Conservation (phyloP, 2,113 vertebrate genomes). For the Nycticebus coucang region DNA sequence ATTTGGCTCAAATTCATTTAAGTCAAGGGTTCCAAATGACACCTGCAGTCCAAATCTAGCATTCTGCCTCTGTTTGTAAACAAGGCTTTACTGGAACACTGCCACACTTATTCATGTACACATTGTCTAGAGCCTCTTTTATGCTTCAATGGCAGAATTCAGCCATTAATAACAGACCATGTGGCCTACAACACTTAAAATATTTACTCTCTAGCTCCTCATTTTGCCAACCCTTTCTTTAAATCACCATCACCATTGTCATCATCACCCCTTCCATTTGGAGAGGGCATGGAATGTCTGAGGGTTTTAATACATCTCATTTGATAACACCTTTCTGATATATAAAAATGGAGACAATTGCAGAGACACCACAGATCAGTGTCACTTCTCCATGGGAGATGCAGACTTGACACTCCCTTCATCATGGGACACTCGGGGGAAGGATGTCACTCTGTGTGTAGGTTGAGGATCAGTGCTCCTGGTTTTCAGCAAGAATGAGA, state of each 20-base stretch:
- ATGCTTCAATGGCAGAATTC: neutral
- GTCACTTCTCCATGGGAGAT: constrained; percentile 10
- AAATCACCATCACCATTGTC: neutral
- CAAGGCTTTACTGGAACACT: constrained; percentile 51
- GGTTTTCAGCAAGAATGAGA: neutral
- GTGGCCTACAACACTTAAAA: neutral
- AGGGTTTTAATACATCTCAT: neutral
- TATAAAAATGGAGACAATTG: neutral
- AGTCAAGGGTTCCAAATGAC: neutral
- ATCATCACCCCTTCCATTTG: neutral
- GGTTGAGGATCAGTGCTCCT: neutral
- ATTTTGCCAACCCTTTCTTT: neutral
- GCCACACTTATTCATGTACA: neutral
- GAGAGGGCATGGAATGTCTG: neutral
- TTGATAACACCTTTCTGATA: neutral
- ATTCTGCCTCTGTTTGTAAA: constrained; percentile 14
- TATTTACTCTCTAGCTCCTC: neutral
- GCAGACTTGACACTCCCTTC: neutral
- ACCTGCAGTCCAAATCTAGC: neutral
- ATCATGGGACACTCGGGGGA: neutral
- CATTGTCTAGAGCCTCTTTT: neutral
- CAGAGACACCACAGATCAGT: neutral
- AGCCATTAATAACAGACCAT: neutral
- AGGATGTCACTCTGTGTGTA: neutral
- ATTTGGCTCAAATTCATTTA: neutral